Percentiles rank a stretch among this genome's conserved stretches.
phyloP scores from a whole-genome alignment of 2,113 vertebrate species.

The Lathamus discolor region DNA sequence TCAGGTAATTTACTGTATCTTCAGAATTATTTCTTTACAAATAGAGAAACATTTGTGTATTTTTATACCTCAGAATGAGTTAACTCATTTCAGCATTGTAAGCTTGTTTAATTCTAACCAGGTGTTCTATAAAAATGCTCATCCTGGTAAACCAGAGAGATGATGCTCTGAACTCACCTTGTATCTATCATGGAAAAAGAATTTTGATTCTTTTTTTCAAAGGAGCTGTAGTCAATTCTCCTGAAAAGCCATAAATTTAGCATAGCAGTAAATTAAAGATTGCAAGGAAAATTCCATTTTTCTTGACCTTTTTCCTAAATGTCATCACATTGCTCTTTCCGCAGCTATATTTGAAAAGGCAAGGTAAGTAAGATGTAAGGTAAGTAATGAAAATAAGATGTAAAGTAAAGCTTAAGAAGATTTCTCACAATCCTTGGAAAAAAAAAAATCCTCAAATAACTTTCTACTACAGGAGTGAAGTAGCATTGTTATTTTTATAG shows the following conservation, averaged over 20 bases:
- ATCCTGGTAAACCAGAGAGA: rapidly evolving
- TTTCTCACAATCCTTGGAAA: background rate
- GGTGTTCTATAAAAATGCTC: background rate
- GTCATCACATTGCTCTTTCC: background rate
- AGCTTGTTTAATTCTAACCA: background rate
- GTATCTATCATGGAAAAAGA: background rate
- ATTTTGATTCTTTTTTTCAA: background rate
- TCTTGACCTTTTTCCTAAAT: background rate
- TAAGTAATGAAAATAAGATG: background rate
- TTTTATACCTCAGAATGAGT: background rate
- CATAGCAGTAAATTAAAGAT: background rate
- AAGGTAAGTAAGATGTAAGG: background rate
- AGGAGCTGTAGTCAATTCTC: background rate
- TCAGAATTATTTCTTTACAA: background rate
- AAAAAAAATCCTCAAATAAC: background rate
- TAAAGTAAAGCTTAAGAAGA: background rate
- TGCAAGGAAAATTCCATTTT: background rate
- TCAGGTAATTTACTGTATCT: background rate
- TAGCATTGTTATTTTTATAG: background rate
- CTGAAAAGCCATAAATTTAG: background rate
- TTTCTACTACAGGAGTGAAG: background rate
- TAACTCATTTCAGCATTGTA: background rate
- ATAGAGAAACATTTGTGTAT: background rate
- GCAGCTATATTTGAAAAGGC: background rate
- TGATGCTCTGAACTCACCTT: background rate